phyloP scores from a whole-genome alignment of 2,113 vertebrate species.

The Trinectes maculatus region DNA sequence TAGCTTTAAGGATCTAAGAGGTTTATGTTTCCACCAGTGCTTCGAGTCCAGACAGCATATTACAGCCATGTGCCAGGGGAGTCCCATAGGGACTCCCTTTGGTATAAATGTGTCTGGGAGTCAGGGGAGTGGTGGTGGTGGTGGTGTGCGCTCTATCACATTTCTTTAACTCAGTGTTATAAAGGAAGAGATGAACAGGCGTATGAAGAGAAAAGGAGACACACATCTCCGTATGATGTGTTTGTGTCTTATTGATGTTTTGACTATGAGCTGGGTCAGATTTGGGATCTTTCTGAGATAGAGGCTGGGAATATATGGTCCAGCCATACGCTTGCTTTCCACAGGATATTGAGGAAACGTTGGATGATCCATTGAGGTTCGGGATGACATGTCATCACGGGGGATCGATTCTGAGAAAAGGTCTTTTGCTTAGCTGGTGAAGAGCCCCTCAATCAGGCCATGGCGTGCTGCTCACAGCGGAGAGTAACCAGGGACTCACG shows the following conservation, averaged over 20 bases:
- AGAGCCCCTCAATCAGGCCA: conserved; percentile 53
- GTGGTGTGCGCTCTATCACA: conserved; percentile 21
- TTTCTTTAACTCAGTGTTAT: conserved; percentile 7
- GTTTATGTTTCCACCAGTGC: conserved; percentile 29
- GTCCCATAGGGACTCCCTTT: conserved; percentile 29
- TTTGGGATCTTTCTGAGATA: conserved; percentile 25
- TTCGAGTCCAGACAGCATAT: conserved; percentile 36
- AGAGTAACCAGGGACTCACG: conserved; percentile 11
- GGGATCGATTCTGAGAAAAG: conserved; percentile 29
- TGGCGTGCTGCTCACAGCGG: conserved; percentile 24
- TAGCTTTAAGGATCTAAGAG: conserved; percentile 49
- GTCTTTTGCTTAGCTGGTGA: conserved; percentile 19
- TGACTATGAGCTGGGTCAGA: conserved; percentile 32
- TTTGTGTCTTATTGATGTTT: conserved; percentile 59
- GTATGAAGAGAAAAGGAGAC: conserved; percentile 1
- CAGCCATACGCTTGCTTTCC: conserved; percentile 42
- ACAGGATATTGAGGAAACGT: conserved; percentile 21
- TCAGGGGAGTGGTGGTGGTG: conserved; percentile 9
- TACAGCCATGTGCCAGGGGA: conserved; percentile 30
- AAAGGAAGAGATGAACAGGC: conserved; percentile 29
- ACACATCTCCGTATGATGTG: conserved; percentile 40
- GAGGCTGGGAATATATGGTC: conserved; percentile 29
- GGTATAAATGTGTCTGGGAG: conserved; percentile 53
- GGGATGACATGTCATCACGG: conserved; percentile 65
- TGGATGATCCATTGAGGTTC: conserved; percentile 51